phyloP scores from a whole-genome alignment of 1,140 invertebrate genomes.

The Cephus cinctus region DNA sequence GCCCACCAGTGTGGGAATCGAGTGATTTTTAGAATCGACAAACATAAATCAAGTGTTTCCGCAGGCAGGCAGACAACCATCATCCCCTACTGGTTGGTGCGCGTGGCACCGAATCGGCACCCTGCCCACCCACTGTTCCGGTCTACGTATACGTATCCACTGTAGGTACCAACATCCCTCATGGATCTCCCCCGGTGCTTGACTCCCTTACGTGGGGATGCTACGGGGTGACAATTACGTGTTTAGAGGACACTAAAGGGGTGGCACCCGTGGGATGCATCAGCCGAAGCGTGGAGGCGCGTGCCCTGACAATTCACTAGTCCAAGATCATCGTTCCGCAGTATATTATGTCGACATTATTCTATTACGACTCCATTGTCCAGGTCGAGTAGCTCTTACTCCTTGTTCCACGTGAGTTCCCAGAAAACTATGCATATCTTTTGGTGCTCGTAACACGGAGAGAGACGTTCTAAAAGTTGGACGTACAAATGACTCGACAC shows the following conservation, averaged over 20 bases:
- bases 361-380: conserved; percentile 18
- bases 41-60: conserved; percentile 44
- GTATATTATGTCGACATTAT: conserved; percentile 14
- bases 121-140: too few relatives aligned
- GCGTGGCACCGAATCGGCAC: too few relatives aligned
- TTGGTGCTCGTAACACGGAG: too few relatives aligned
- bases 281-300: conserved; percentile 34
- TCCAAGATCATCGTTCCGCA: conserved; percentile 23
- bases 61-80: not conserved
- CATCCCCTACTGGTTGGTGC: conserved; percentile 20
- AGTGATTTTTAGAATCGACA: conserved; percentile 41
- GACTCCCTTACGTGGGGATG: conserved; percentile 16
- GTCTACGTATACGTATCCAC: too few relatives aligned
- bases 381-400: conserved; percentile 4
- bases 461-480: too few relatives aligned
- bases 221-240: conserved; percentile 42
- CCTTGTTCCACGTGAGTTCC: too few relatives aligned
- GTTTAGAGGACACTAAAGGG: conserved; percentile 43
- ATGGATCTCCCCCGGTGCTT: conserved; percentile 6
- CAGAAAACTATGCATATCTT: too few relatives aligned
- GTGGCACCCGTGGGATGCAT: conserved; percentile 40
- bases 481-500: too few relatives aligned
- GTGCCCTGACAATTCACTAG: conserved; percentile 36
- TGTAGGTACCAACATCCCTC: too few relatives aligned
- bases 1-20: conserved; percentile 36